Percentiles rank a stretch among this genome's conserved stretches.
phyloP scores from a whole-genome alignment of 1,140 invertebrate species.

The Drosophila ohnishii region DNA sequence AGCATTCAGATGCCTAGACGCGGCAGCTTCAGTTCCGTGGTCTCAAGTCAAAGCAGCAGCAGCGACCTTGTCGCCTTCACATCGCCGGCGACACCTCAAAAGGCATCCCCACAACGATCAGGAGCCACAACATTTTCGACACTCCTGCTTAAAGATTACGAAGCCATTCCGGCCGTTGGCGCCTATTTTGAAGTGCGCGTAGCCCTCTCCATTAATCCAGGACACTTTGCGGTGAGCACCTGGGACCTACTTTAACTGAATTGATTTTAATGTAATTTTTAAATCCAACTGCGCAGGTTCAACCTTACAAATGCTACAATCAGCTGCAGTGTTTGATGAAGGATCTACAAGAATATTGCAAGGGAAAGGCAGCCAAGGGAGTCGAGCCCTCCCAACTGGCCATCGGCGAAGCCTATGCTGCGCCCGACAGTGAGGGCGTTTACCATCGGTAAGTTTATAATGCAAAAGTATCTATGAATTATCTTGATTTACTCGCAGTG shows the following conservation, averaged over 20 bases:
- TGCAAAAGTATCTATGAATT: not conserved
- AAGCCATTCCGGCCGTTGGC: conserved; percentile 64
- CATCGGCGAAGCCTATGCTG: conserved; percentile 73
- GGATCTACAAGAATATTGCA: conserved; percentile 71
- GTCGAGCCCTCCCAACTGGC: conserved; percentile 42
- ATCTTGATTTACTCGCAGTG: conserved; percentile 34
- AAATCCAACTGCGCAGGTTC: conserved; percentile 47
- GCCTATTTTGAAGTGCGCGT: conserved; percentile 78
- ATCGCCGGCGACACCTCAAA: conserved; percentile 59
- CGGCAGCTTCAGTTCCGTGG: conserved; percentile 60
- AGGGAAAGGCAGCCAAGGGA: conserved; percentile 28
- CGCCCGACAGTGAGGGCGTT: conserved; percentile 63
- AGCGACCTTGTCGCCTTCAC: conserved; percentile 38
- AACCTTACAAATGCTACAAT: conserved; percentile 78
- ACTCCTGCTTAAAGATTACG: conserved; percentile 62
- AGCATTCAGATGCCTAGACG: conserved; percentile 51
- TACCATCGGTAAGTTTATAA: conserved; percentile 71
- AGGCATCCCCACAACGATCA: conserved; percentile 2
- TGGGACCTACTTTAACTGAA: not conserved
- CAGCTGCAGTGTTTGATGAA: conserved; percentile 71
- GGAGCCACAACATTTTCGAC: conserved; percentile 14
- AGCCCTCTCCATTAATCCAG: conserved; percentile 70
- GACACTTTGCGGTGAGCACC: conserved; percentile 65
- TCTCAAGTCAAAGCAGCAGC: conserved; percentile 66
- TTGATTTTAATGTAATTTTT: not conserved